Base-by-base conservation (phyloP, 2,113 vertebrate species). In the Phrynosoma blainvillii region DNA sequence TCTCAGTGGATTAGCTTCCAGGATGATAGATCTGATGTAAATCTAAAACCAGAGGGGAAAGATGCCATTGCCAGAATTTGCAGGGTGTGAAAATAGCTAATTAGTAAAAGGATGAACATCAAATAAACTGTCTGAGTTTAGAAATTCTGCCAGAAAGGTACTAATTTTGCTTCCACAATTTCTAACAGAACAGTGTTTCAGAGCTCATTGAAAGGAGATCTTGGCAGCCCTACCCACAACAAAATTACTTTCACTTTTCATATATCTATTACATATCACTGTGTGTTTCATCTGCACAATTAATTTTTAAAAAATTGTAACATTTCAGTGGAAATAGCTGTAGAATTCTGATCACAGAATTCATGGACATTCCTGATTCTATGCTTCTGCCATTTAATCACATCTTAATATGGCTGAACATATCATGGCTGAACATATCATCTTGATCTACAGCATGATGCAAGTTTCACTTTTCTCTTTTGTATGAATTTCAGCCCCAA, bases 11-110 rank as follows among this genome's bases (percentile, higher is more conserved):
- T 89, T 90, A 89, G 92, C 81, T 54, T 90, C 87, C 89, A 59
- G 9, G 32, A 86, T 56, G 89, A 78, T 79, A 62, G 66, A 80
- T 87, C 32, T 59, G 87, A 76, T 87, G 86, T 93, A 89, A 83
- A 1, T 71, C 87, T 87, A 16, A 88, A 87, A 85, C 56, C 84
- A 47, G 1, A 89, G 1, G 25, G 88, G 87, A 27, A 0, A 1
- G 89, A 88, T 94, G 92, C 56, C 88, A 62, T 79, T 84, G 54
- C 68, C 42, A 91, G 83, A 94, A 94, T 92, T 88, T 23, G 74
- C 59, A 87, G 11, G 8, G 82, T 30, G 27, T 23, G 36, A 90
- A 92, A 96, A 90, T 79, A 10, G 92, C 84, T 93, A 87, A 92
- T 75, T 52, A 0, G 68, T 85, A 89, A 85, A 70, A 83, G 81